Conservation (phyloP, 2,888 invertebrate genomes). For the Stenoptilia bipunctidactyla region DNA sequence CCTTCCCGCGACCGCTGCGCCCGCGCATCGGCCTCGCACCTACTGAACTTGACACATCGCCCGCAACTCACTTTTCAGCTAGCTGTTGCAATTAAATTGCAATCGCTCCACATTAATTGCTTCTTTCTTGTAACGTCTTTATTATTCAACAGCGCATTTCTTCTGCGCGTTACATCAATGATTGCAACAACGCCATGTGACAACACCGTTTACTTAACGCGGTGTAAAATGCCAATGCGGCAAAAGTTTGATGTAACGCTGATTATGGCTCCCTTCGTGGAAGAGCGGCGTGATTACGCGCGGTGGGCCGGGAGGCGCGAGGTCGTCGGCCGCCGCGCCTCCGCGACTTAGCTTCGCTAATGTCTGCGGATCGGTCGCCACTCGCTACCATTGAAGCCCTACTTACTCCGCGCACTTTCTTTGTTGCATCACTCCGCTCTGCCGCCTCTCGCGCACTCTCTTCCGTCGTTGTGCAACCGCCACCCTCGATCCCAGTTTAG, state of each 20-base stretch:
- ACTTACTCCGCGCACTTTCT: constrained; percentile 51
- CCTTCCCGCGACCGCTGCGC: constrained; percentile 25
- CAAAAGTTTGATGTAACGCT: constrained; percentile 17
- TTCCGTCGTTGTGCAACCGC: constrained; percentile 61
- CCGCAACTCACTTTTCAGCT: constrained; percentile 35
- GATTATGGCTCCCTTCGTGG: constrained; percentile 2
- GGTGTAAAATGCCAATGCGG: constrained; percentile 28
- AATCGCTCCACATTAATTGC: too few species aligned
- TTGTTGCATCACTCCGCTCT: constrained; percentile 60
- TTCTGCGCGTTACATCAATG: constrained; percentile 47
- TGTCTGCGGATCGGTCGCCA: constrained; percentile 21
- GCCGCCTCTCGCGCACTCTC: constrained; percentile 61
- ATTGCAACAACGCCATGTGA: constrained; percentile 56
- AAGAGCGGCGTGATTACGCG: constrained; percentile 28
- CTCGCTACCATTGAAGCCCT: too few species aligned
- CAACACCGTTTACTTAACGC: constrained; percentile 58
- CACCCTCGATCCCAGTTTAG: constrained; percentile 33
- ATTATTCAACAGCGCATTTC: constrained; percentile 2
- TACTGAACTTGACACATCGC: constrained; percentile 57
- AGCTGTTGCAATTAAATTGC: constrained; percentile 15
- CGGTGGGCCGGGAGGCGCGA: constrained; percentile 19
- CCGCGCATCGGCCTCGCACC: constrained; percentile 48
- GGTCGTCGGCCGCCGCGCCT: constrained; percentile 50
- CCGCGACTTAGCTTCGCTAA: constrained; percentile 18
- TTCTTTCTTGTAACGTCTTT: neutral